Percentiles rank a stretch among this genome's conserved stretches.
Conservation (phyloP, 2,113 vertebrate species). For the Upupa epops region DNA sequence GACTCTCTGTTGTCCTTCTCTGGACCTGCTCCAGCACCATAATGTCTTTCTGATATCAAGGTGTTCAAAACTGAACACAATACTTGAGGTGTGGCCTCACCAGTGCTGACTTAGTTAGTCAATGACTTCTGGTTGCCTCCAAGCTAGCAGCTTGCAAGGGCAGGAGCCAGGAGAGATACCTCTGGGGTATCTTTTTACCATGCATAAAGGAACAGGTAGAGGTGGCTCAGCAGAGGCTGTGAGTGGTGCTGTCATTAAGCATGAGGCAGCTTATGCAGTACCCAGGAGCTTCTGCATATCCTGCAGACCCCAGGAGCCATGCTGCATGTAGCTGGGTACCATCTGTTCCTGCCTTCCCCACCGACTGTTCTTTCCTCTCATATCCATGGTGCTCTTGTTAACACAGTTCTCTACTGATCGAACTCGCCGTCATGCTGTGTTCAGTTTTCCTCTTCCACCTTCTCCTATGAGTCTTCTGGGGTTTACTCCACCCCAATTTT, state of each 20-base stretch:
- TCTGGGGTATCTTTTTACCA: neutral
- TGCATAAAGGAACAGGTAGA: neutral
- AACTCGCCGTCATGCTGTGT: neutral
- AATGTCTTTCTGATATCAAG: neutral
- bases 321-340: neutral
- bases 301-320: neutral
- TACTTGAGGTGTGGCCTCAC: neutral
- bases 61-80: neutral
- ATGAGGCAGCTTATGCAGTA: neutral
- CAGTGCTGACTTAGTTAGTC: neutral
- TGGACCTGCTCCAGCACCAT: neutral
- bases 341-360: slow-evolving; percentile 41
- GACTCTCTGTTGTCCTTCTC: neutral
- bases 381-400: slow-evolving; percentile 39
- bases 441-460: slow-evolving; percentile 9
- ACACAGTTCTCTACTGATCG: slow-evolving; percentile 4
- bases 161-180: neutral
- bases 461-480: neutral
- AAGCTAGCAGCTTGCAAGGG: neutral
- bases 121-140: neutral
- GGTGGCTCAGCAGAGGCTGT: neutral
- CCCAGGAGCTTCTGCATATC: slow-evolving; percentile 7
- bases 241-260: neutral
- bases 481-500: neutral
- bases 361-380: neutral